phyloP scores from a whole-genome alignment of 2,888 invertebrate genomes.

The Cryptocephalus primarius region DNA sequence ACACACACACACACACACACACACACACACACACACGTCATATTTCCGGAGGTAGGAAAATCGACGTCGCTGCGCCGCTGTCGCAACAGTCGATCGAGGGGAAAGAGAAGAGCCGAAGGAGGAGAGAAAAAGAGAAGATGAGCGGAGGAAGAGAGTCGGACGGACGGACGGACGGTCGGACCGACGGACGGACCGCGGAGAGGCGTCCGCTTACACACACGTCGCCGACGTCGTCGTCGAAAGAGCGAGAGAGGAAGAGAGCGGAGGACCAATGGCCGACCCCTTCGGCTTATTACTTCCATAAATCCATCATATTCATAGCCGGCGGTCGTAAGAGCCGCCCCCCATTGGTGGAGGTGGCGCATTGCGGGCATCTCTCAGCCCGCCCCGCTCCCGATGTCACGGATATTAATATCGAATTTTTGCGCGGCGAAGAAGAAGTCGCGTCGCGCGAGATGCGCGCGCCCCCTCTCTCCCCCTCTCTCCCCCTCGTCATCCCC shows the following conservation, averaged over 20 bases:
- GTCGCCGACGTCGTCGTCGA: background rate
- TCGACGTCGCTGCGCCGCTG: background rate
- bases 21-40: no score
- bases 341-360: conserved; percentile 30
- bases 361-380: conserved; percentile 30
- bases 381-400: conserved; percentile 36
- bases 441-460: conserved; percentile 25
- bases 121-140: no score
- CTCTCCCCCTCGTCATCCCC: background rate
- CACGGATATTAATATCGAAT: conserved; percentile 74
- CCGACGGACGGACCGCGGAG: background rate
- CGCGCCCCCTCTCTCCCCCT: conserved; percentile 23
- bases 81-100: background rate
- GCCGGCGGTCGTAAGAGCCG: conserved; percentile 25
- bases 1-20: no score
- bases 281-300: conserved; percentile 64
- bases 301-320: conserved; percentile 54
- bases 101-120: no score
- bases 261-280: conserved; percentile 49
- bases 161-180: background rate
- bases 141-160: background rate
- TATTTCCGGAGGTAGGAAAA: no score
- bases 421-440: conserved; percentile 42
- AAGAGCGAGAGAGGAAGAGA: no score
- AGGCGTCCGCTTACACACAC: background rate